These are phyloP conservation scores for Otolemur garnettii DNA, from an alignment of 2,113 vertebrate genomes.

Conservation along the genomic window DNA sequence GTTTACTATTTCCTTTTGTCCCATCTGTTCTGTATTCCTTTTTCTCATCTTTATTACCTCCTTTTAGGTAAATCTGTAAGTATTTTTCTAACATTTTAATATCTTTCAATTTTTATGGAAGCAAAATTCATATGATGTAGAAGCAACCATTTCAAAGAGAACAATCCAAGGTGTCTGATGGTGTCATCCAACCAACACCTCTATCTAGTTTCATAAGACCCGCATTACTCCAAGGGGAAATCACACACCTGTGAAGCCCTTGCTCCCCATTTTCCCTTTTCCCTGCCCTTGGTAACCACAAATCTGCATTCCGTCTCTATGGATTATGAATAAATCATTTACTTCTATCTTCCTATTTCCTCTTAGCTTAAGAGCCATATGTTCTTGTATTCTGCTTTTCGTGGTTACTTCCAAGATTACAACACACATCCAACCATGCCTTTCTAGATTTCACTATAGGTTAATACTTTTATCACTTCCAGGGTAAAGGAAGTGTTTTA, in stretches of 20 bases:
- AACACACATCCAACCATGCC: background rate
- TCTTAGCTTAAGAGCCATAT: background rate
- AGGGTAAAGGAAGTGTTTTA: constrained; percentile 7
- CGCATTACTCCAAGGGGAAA: background rate
- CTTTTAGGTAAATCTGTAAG: constrained; percentile 17
- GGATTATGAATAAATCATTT: constrained; percentile 8
- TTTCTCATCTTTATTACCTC: background rate
- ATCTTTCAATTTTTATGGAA: background rate
- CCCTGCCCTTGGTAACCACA: background rate
- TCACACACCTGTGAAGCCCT: background rate
- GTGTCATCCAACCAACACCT: background rate
- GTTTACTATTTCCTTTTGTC: constrained; percentile 28
- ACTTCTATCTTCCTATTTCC: background rate
- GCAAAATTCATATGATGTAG: constrained; percentile 35
- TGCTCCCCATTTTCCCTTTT: background rate
- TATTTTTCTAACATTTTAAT: constrained; percentile 12
- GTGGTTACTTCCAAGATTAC: background rate
- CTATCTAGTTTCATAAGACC: background rate
- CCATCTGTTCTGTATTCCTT: background rate
- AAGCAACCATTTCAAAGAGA: background rate
- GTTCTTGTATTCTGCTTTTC: constrained; percentile 24
- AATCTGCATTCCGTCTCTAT: background rate
- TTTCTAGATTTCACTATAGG: constrained; percentile 2
- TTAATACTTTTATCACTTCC: constrained; percentile 15
- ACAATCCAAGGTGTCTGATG: background rate